Evolutionary conservation across 2,888 invertebrate genomes (phyloP), one percentile per base, ranked within the genome.

Genomic region (Mythimna lalbum): DNA sequence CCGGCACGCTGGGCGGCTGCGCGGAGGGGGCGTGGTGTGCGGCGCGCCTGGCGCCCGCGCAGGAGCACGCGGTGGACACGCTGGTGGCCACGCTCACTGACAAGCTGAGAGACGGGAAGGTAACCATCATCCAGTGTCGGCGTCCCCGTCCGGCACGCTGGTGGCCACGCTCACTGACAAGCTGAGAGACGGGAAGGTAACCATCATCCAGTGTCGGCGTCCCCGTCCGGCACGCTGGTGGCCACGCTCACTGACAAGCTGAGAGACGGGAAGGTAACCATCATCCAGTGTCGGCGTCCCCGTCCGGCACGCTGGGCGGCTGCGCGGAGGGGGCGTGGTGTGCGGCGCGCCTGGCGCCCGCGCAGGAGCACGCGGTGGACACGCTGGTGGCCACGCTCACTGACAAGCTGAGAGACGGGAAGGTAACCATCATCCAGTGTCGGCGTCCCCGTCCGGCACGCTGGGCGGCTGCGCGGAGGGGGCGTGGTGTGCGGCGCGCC

Each of bases 231-330:
- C 33, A n/a, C 56, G 56, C 56, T 56, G n/a, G 56, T 56, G n/a
- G 56, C 56, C 56, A 56, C 33, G n/a, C 59, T 59, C 39, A 59
- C 59, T 6, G 56, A 39, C 39, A 59, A 39, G 39, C 59, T 59
- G 39, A 9, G 23, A 9, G 39, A 59, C 21, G 96, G 96, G 79
- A 93, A 96, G 93, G 95, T 75, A 36, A 57, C 17, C n/a, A 49
- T n/a, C 43, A 17, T 31, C 31, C 78, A 2, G 56, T 68, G 31
- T 4, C 19, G 66, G 31, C 27, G 36, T 17, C 19, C 6, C n/a
- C n/a, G 19, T 33, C 56, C 0, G 5, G n/a, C 12, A 33, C 12
- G 1, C 5, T 5, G 12, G n/a, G 12, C 19, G 55, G 10, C 5
- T 76, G 72, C 10, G 56, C n/a, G 12, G 56, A 56, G n/a, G 33